Evolutionary conservation across 1,140 invertebrate species (phyloP), one percentile per base, ranked within the genome.

Genomic region (Achatina immaculata): DNA sequence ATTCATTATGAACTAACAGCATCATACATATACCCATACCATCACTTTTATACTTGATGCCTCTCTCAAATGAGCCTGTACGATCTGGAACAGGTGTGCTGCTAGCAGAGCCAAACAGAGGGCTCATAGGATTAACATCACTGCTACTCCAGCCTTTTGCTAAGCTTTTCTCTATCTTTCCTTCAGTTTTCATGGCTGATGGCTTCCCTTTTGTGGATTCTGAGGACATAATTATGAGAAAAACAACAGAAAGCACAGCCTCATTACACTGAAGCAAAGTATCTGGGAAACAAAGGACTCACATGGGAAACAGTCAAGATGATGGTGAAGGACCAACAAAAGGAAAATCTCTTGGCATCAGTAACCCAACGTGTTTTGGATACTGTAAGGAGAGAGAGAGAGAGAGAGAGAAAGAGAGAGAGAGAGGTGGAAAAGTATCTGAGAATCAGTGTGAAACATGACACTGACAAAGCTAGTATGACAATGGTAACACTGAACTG

Each of bases 11-110:
- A 21, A 31, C 28, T 2, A 6, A 31, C 58, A 62, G 4, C 11
- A 1, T 3, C 72, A 74, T 1, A 34, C 43, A 74, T 38, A 51
- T 24, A 28, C 43, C n/a, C 58, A 73, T 83, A 89, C 88, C 88
- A 86, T 89, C 88, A 88, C 88, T 89, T 77, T 87, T 86, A 74
- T 86, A 86, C 69, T 86, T 86, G 78, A 36, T n/a, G 3, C 82
- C 83, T 40, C 88, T 82, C 71, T 88, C 87, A 85, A 89, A 88
- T 36, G 83, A 74, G 0, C 78, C 85, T 36, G 82, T 28, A 6
- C 58, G 69, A n/a, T 85, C 82, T 65, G 82, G 36, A 4, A 55
- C 62, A n/a, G 80, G 77, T 1, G 82, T 72, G 42, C 76, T 80
- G 74, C 73, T 82, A 43, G 85, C 80, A 6, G 83, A 81, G 36